These are phyloP conservation scores for Pachyuromys duprasi DNA, from an alignment of 2,797 vertebrate species.

Conservation along the genomic window DNA sequence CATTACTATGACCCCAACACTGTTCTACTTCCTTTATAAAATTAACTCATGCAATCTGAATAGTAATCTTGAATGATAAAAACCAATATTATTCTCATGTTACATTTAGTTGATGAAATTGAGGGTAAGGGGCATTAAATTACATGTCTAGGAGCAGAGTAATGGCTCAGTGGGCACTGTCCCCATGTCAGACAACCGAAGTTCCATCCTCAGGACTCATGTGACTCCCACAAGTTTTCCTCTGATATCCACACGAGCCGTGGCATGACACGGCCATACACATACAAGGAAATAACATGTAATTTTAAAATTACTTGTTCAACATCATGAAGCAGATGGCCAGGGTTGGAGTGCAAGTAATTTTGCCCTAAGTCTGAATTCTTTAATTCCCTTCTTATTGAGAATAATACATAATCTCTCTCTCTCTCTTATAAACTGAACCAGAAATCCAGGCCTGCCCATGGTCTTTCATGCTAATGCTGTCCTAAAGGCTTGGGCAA, in stretches of 20 bases:
- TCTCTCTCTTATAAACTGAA: conserved; percentile 4
- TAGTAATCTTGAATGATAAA: neutral
- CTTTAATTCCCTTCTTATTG: neutral
- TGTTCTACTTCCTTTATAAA: neutral
- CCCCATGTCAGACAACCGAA: neutral
- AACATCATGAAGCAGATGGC: neutral
- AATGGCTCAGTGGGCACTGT: neutral
- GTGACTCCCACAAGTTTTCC: neutral
- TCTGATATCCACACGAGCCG: neutral
- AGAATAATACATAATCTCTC: neutral
- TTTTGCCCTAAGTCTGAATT: conserved; percentile 32
- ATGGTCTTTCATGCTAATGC: neutral
- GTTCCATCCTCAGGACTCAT: neutral
- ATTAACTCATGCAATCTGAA: conserved; percentile 8
- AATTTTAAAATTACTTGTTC: neutral
- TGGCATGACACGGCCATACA: neutral
- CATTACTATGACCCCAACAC: neutral
- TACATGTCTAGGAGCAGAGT: neutral
- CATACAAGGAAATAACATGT: neutral
- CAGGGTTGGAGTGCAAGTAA: neutral
- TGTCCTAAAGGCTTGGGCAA: conserved; percentile 68
- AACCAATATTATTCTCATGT: neutral
- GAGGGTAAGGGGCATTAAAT: neutral
- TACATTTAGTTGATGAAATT: conserved; percentile 3
- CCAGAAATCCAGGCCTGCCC: neutral